Evolutionary conservation across 1,140 invertebrate species (phyloP).

Genomic region (Ctenoplectra terminalis): DNA sequence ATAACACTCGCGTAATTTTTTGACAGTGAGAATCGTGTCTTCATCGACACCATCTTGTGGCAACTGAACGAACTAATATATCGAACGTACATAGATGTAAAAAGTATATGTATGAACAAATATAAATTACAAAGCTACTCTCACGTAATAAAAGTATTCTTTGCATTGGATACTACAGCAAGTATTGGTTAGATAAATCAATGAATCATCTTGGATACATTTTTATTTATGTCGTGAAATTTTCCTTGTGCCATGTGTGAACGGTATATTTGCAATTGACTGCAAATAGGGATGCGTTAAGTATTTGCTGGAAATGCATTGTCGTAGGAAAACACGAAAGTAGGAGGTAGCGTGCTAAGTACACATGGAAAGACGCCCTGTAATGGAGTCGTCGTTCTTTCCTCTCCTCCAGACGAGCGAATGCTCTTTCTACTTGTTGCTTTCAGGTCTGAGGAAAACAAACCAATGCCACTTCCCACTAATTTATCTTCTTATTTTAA

Average conservation of each 20-base stretch:
- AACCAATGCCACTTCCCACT: no score
- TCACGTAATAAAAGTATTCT: not conserved
- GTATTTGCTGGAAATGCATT: conserved; percentile 49
- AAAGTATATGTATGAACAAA: not conserved
- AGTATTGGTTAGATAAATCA: not conserved
- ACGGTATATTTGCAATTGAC: conserved; percentile 13
- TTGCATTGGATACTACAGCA: no score
- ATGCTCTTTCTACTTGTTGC: not conserved
- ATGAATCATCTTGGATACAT: not conserved
- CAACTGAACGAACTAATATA: conserved; percentile 15
- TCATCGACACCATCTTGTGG: conserved; percentile 46
- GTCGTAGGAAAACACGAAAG: conserved; percentile 14
- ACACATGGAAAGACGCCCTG: not conserved
- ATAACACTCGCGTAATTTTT: conserved; percentile 34
- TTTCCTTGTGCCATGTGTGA: not conserved
- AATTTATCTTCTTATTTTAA: not conserved
- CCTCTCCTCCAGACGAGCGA: no score
- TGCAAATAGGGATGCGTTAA: conserved; percentile 33
- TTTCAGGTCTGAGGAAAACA: not conserved
- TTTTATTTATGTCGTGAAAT: no score
- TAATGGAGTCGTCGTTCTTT: conserved; percentile 1
- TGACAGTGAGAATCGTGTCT: conserved; percentile 45
- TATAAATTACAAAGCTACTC: not conserved
- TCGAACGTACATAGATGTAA: no score
- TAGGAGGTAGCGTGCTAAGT: conserved; percentile 36